Percentiles rank a stretch among this genome's conserved stretches.
These are phyloP conservation scores for Drosophila macrospina DNA, from an alignment of 2,888 invertebrate species.

Conservation along the genomic window DNA sequence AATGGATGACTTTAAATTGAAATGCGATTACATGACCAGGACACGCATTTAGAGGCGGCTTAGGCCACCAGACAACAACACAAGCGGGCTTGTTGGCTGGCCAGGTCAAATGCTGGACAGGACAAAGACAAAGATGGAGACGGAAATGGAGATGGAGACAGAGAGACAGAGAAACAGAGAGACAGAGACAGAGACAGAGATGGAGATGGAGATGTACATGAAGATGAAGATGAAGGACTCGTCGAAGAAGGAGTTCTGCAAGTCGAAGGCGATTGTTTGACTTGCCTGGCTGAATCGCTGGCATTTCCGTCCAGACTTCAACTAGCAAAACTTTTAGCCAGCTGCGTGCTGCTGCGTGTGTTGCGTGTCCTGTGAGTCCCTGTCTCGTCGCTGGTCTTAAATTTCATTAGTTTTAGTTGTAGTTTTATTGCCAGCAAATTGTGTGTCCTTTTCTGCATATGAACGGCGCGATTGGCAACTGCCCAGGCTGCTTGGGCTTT, in stretches of 20 bases:
- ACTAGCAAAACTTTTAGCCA: slow-evolving; percentile 50
- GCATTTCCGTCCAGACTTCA: slow-evolving; percentile 37
- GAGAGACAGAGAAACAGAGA: background rate
- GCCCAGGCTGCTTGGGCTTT: background rate
- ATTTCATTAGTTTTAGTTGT: slow-evolving; percentile 68
- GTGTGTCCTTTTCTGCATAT: slow-evolving; percentile 18
- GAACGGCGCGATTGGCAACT: background rate
- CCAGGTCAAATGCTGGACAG: slow-evolving; percentile 65
- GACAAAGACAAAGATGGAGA: slow-evolving; percentile 1
- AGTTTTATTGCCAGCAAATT: slow-evolving; percentile 67
- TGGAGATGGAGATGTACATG: too few relatives aligned
- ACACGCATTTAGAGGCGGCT: slow-evolving; percentile 82
- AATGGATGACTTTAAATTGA: slow-evolving; percentile 81
- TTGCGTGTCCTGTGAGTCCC: slow-evolving; percentile 1
- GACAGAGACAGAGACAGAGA: too few relatives aligned
- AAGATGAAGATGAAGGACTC: background rate
- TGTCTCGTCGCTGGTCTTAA: slow-evolving; percentile 65
- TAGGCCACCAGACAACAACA: slow-evolving; percentile 51
- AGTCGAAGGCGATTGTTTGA: slow-evolving; percentile 44
- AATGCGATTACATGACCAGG: slow-evolving; percentile 84
- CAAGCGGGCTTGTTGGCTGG: slow-evolving; percentile 9
- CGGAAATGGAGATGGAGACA: too few relatives aligned
- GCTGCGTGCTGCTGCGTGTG: slow-evolving; percentile 27
- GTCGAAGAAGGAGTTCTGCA: slow-evolving; percentile 4
- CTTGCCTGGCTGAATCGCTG: slow-evolving; percentile 47